Conservation (phyloP, 1,140 invertebrate species). For the Megalopta genalis region DNA sequence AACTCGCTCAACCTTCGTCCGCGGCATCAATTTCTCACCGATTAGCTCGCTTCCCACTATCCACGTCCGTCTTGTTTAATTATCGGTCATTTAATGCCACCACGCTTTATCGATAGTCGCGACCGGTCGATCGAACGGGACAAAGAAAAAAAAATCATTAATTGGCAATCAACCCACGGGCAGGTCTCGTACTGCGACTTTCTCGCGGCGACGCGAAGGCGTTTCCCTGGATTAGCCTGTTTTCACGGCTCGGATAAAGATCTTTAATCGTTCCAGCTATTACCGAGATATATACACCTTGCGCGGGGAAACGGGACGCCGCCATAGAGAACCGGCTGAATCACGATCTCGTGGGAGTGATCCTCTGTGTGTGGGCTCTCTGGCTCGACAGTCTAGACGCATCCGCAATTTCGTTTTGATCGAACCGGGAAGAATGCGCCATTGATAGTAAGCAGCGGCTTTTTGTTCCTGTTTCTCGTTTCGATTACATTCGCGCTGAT, state of each 20-base stretch:
- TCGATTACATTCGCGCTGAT: neutral
- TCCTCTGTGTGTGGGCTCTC: neutral
- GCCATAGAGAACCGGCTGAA: constrained; percentile 1
- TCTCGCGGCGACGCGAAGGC: constrained; percentile 18
- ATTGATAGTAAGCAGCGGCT: neutral
- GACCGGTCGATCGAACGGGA: neutral
- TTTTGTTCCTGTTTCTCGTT: neutral
- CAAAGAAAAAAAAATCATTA: neutral
- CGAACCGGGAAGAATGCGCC: neutral
- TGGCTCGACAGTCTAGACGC: neutral
- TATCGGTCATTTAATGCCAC: neutral
- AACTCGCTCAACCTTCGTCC: no score
- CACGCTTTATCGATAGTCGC: neutral
- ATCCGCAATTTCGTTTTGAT: constrained; percentile 29
- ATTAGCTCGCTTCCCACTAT: no score
- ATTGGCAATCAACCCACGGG: constrained; percentile 11
- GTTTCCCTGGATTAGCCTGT: constrained; percentile 25
- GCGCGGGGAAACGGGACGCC: neutral
- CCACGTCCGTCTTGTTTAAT: neutral
- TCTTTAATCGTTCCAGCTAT: constrained; percentile 30
- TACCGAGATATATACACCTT: constrained; percentile 20
- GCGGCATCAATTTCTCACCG: no score
- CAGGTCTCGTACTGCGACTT: neutral
- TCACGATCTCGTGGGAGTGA: constrained; percentile 12
- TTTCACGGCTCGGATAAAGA: constrained; percentile 21